Evolutionary conservation across 2,797 vertebrate species (phyloP).

Genomic region (Meda fulgida): DNA sequence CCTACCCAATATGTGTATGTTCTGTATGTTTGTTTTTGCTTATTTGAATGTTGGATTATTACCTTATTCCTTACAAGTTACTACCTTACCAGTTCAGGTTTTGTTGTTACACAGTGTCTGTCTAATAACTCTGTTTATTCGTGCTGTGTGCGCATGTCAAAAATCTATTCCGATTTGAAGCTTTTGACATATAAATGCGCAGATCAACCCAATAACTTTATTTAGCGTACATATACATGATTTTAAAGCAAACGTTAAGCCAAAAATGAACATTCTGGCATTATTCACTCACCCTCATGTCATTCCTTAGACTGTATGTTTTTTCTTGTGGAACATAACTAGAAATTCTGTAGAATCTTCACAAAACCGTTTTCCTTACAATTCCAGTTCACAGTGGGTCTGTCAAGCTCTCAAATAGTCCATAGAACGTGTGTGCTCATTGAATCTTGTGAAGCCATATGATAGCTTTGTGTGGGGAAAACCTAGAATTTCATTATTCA

Average conservation of each 20-base stretch:
- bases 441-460: not conserved
- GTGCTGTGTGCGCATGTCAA: too few relatives aligned
- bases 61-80: too few relatives aligned
- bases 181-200: not conserved
- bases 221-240: not conserved
- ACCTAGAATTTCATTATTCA: not conserved
- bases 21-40: not conserved
- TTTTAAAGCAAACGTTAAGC: not conserved
- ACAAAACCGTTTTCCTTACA: not conserved
- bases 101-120: not conserved
- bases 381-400: too few relatives aligned
- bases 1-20: not conserved
- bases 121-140: too few relatives aligned
- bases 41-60: not conserved
- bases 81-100: not conserved
- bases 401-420: too few relatives aligned
- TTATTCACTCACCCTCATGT: not conserved
- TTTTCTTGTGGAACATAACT: too few relatives aligned
- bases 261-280: not conserved
- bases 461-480: not conserved
- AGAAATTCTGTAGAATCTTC: not conserved
- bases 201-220: not conserved
- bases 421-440: too few relatives aligned
- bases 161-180: not conserved
- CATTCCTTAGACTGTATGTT: too few relatives aligned